These are phyloP conservation scores for Drosophila fulvimacula DNA, from an alignment of 2,888 invertebrate species.

Conservation along the genomic window DNA sequence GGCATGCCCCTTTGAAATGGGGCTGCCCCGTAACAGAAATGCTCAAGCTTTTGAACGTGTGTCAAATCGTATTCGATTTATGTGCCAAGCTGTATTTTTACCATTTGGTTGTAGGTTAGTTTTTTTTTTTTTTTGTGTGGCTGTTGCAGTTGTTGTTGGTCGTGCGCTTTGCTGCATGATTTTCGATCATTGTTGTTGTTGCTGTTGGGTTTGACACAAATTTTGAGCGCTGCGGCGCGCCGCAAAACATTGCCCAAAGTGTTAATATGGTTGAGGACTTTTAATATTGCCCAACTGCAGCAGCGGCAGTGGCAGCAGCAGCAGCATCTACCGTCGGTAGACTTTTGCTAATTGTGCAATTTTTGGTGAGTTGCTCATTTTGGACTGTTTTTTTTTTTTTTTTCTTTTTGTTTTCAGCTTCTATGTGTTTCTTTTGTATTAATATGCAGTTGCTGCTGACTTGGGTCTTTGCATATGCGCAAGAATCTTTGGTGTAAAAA, in stretches of 20 bases:
- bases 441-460: slow-evolving; percentile 28
- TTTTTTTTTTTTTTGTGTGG: slow-evolving; percentile 12
- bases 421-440: slow-evolving; percentile 18
- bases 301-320: slow-evolving; percentile 8
- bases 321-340: slow-evolving; percentile 36
- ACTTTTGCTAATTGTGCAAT: slow-evolving; percentile 75
- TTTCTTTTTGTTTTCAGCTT: not conserved
- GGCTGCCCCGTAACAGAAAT: slow-evolving; percentile 33
- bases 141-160: slow-evolving; percentile 23
- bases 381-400: slow-evolving; percentile 20
- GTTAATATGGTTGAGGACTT: slow-evolving; percentile 80
- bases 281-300: slow-evolving; percentile 71
- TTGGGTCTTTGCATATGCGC: slow-evolving; percentile 44
- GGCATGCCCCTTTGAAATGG: slow-evolving; percentile 27
- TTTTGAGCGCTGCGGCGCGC: slow-evolving; percentile 69
- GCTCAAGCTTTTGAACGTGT: slow-evolving; percentile 37
- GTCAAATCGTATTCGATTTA: slow-evolving; percentile 53
- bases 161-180: slow-evolving; percentile 68
- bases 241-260: slow-evolving; percentile 76
- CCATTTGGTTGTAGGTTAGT: slow-evolving; percentile 28
- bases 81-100: slow-evolving; percentile 37
- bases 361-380: slow-evolving; percentile 68
- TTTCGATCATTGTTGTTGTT: slow-evolving; percentile 55
- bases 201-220: slow-evolving; percentile 69
- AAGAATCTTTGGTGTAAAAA: slow-evolving; percentile 73